Base-by-base conservation (phyloP, 2,888 invertebrate genomes). In the Myopa tessellatipennis region DNA sequence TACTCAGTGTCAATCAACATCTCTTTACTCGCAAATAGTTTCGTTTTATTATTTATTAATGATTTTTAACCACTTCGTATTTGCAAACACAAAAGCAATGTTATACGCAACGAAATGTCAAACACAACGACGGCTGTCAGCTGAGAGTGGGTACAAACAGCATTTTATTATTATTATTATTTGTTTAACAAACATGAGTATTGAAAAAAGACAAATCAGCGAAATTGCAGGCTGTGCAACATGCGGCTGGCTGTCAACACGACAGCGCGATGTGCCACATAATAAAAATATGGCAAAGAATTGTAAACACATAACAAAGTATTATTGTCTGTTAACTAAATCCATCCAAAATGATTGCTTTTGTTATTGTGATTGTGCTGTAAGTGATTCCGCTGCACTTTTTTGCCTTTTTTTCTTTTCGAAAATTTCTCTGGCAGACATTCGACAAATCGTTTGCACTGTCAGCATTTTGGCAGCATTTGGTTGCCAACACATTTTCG, bases 381-480 rank as follows among this genome's bases (percentile, higher is more conserved):
- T 26, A 26, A 26, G 26, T 26, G 26, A 26, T 26, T 26, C 45
- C 6, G 45, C 45, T 45, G 45, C 45, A 45, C 1, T 8, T 45
- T 45, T 45, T 45, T 45, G 10, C 26, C 2, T 26, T 45, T 45
- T 4, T 45, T 45, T 45, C 26, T 69, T 45, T 45, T 50, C 18
- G 34, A 14, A 18, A 58, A 55, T 55, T 36, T 52, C 52, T 14
- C 58, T 72, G 60, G 60, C 74, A 63, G 63, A 55, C 55, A 55
- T 34, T 16, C 74, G 36, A 63, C 65, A 50, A 65, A 74, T 74
- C 74, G 74, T 26, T 74, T 63, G 63, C 50, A 65, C 38, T 52
- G 45, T 74, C 74, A 45, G 34, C 63, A 63, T 50, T 50, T 50
- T 63, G 50, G 34, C 38, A 50, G 50, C 74, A 63, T 60, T 74